Conservation (phyloP, 1,140 invertebrate genomes). For the Heliconius himera region DNA sequence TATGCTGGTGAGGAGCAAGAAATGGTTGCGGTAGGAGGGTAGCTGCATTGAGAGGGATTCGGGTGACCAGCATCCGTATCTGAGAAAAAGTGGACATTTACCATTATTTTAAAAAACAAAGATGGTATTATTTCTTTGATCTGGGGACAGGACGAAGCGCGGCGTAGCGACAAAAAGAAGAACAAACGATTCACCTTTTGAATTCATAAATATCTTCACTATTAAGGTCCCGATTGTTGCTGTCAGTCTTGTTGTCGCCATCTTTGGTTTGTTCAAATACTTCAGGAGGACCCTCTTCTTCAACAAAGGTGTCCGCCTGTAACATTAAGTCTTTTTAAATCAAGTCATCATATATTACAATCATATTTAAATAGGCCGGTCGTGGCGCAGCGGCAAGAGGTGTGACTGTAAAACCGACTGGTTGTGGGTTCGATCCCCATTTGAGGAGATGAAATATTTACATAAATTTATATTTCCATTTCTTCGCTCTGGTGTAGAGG, state of each 20-base stretch:
- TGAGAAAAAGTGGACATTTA: slow-evolving; percentile 27
- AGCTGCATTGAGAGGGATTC: slow-evolving; percentile 88
- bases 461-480: too few species aligned
- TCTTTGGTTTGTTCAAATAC: slow-evolving; percentile 48
- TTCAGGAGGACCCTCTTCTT: slow-evolving; percentile 45
- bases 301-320: slow-evolving; percentile 24
- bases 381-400: too few species aligned
- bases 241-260: slow-evolving; percentile 44
- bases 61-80: slow-evolving; percentile 90
- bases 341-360: too few species aligned
- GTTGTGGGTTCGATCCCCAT: too few species aligned
- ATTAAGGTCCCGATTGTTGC: slow-evolving; percentile 38
- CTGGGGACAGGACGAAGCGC: too few species aligned
- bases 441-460: too few species aligned
- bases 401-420: too few species aligned
- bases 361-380: too few species aligned
- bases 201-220: slow-evolving; percentile 48
- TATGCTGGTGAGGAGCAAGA: slow-evolving; percentile 91
- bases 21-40: slow-evolving; percentile 91
- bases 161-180: not conserved
- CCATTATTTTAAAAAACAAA: too few species aligned
- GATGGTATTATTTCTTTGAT: too few species aligned
- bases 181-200: slow-evolving; percentile 44
- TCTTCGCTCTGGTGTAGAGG: too few species aligned
- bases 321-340: not conserved